Evolutionary conservation across 2,797 vertebrate genomes (phyloP), one percentile per base, ranked within the genome.

Genomic region (Acrossocheilus wenchowensis): DNA sequence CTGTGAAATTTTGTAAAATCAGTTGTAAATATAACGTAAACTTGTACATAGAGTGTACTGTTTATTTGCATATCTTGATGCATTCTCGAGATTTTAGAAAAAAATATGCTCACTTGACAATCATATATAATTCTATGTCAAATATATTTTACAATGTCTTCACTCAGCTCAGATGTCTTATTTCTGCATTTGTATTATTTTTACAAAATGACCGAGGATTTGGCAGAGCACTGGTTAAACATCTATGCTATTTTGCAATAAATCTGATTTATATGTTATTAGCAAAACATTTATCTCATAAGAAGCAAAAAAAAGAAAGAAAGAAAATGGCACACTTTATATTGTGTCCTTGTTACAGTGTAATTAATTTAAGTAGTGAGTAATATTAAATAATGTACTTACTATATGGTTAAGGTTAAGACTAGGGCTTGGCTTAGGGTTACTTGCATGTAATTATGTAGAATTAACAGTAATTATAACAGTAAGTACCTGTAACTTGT

Each of bases 11-110:
- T 84, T 92, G 89, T 92, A 91, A 89, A 92, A 90, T 92, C 89
- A 90, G 93, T 81, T 95, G 92, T 95, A 94, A 91, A 94, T 95
- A 95, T 95, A 91, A 91, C 88, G 91, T 90, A 93, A 92, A 92
- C 92, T 93, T 95, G 94, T 94, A 94, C 93, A 93, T 94, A 92
- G 90, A 79, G 92, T 92, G 92, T 92, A 91, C 91, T 91, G 94
- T 91, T 88, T 89, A 94, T 89, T 91, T 94, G 91, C 92, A 93
- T 95, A 93, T 94, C 90, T 94, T 93, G 91, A 92, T 92, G 91
- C 93, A 91, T 91, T 91, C 91, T 94, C 90, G 91, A 80, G 84
- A 88, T 91, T 89, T 88, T 82, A 89, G 86, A 68, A 62, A 52
- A 81, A 71, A 66, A 88, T 89, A 82, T 89, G 66, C 90, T 93